phyloP scores from a whole-genome alignment of 2,888 invertebrate genomes.

The Hecatera dysodea region DNA sequence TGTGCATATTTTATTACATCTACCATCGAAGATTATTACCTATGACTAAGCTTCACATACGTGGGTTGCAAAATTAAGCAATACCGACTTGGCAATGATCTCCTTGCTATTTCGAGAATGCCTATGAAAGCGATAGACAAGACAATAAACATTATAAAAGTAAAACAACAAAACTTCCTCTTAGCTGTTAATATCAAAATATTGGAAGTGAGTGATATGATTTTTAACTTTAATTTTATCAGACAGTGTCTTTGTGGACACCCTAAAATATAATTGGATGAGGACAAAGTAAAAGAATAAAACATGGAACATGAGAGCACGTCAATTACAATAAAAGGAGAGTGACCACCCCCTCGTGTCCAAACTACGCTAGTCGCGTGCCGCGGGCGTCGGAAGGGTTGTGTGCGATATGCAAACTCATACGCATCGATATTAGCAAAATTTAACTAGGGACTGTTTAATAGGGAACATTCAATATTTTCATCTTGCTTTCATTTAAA shows the following conservation, averaged over 20 bases:
- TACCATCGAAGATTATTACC: not conserved
- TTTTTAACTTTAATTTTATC: no score
- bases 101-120: not conserved
- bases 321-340: slow-evolving; percentile 32
- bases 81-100: not conserved
- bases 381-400: slow-evolving; percentile 38
- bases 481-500: no score
- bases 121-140: no score
- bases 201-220: not conserved
- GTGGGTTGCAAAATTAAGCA: slow-evolving; percentile 13
- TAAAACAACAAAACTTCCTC: no score
- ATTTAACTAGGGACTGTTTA: not conserved
- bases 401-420: slow-evolving; percentile 35
- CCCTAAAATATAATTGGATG: slow-evolving; percentile 2
- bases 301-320: slow-evolving; percentile 16
- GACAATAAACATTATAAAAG: no score
- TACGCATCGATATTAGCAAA: slow-evolving; percentile 3
- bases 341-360: slow-evolving; percentile 45
- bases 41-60: not conserved
- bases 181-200: not conserved
- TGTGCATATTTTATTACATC: not conserved
- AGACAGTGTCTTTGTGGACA: not conserved
- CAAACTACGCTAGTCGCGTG: slow-evolving; percentile 21
- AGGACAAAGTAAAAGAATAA: slow-evolving; percentile 13
- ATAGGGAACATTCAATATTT: no score